Evolutionary conservation across 2,888 invertebrate species (phyloP).

Genomic region (Caradrina kadenii): DNA sequence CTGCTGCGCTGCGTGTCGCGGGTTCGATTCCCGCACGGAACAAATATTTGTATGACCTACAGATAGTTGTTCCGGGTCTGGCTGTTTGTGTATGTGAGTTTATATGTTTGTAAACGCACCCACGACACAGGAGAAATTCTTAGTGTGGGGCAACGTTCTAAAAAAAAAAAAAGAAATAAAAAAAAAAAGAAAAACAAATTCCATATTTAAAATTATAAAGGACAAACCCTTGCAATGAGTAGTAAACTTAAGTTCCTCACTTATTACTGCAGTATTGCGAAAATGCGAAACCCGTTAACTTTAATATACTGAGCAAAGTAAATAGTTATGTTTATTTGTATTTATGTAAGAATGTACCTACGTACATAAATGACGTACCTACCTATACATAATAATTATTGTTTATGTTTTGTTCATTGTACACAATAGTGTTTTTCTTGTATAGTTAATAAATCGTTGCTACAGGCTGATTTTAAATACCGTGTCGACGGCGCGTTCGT

Average conservation of each 20-base stretch:
- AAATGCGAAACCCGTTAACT: conserved; percentile 12
- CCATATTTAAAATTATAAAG: not conserved
- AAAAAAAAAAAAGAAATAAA: no score
- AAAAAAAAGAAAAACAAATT: not conserved
- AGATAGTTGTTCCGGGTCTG: no score
- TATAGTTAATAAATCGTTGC: no score
- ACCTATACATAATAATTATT: not conserved
- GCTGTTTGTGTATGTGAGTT: no score
- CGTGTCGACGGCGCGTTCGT: no score
- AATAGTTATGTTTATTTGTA: conserved; percentile 13
- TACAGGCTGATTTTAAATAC: no score
- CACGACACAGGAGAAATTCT: no score
- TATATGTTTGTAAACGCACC: no score
- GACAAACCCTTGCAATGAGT: conserved; percentile 27
- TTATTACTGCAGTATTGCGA: conserved; percentile 1
- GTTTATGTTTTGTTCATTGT: conserved; percentile 28
- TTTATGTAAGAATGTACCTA: conserved; percentile 9
- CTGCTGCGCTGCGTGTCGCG: no score
- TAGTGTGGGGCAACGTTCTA: no score
- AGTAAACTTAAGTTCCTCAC: conserved; percentile 17
- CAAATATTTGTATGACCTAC: no score
- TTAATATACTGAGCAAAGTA: conserved; percentile 6
- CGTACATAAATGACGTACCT: conserved; percentile 13
- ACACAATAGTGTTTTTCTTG: conserved; percentile 19
- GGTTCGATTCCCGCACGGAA: no score